These are phyloP conservation scores for Nebria ingens DNA, from an alignment of 1,140 invertebrate genomes.

Conservation along the genomic window DNA sequence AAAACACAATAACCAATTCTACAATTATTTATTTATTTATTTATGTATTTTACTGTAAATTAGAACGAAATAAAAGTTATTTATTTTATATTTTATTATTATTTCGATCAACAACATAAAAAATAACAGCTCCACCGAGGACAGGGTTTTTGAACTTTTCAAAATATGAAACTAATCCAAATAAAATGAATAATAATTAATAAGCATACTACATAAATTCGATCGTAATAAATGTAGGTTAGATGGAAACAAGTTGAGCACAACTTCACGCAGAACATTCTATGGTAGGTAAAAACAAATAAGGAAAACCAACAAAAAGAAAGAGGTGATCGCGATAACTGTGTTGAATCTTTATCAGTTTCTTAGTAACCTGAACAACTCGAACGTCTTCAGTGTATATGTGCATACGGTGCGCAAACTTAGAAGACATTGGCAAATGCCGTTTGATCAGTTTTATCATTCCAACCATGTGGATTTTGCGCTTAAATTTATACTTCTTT, in stretches of 20 bases:
- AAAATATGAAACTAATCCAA: not conserved
- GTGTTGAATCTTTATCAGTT: too few species aligned
- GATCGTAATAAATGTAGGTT: too few species aligned
- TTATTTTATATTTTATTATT: not conserved
- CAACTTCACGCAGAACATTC: not conserved
- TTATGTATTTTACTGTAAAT: slow-evolving; percentile 11
- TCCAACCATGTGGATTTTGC: too few species aligned
- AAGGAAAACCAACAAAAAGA: not conserved
- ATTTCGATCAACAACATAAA: too few species aligned
- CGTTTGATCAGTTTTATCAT: too few species aligned
- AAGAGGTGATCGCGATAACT: not conserved
- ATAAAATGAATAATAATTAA: not conserved
- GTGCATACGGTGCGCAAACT: too few species aligned
- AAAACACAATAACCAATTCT: not conserved
- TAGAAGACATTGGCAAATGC: too few species aligned
- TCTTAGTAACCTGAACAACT: too few species aligned
- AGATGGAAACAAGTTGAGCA: too few species aligned
- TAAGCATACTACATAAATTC: too few species aligned
- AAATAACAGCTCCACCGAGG: not conserved
- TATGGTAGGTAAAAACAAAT: not conserved
- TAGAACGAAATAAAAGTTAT: not conserved
- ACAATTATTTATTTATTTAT: slow-evolving; percentile 10
- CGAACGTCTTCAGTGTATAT: too few species aligned
- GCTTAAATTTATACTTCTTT: too few species aligned
- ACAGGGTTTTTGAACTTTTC: not conserved